Evolutionary conservation across 2,797 vertebrate species (phyloP).

Genomic region (Heterohyrax brucei): DNA sequence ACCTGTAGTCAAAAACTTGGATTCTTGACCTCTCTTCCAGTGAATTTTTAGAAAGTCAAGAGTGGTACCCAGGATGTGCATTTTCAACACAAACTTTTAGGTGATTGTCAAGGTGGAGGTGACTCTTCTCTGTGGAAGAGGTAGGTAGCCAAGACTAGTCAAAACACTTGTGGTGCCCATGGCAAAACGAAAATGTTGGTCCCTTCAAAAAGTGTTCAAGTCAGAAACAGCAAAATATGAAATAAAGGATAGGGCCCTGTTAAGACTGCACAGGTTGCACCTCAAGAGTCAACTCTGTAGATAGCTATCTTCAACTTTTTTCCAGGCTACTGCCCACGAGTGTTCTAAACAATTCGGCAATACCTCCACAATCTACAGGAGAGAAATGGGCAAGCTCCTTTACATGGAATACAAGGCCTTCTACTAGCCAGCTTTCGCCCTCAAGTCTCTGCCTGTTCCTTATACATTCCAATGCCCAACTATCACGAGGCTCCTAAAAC

Average conservation of each 20-base stretch:
- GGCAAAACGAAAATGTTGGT: background rate
- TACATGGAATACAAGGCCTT: background rate
- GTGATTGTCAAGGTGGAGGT: conserved; percentile 29
- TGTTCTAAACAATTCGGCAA: background rate
- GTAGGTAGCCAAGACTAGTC: background rate
- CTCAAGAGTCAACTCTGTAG: background rate
- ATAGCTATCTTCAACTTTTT: background rate
- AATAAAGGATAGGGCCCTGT: background rate
- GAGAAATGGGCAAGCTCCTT: background rate
- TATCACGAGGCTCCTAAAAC: background rate
- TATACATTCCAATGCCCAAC: background rate
- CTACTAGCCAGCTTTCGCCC: background rate
- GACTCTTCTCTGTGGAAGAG: background rate
- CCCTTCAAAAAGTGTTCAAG: background rate
- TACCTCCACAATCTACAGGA: background rate
- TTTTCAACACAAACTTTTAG: conserved; percentile 22
- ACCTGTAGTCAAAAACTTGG: background rate
- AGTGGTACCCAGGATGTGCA: background rate
- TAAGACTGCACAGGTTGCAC: background rate
- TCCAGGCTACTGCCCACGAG: background rate
- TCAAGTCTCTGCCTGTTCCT: background rate
- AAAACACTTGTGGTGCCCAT: background rate
- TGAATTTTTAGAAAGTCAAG: background rate
- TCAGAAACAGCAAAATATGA: background rate
- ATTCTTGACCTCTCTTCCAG: background rate